Percentiles rank a stretch among this genome's conserved stretches.
phyloP scores from a whole-genome alignment of 1,140 invertebrate genomes.

The Teleogryllus occipitalis region DNA sequence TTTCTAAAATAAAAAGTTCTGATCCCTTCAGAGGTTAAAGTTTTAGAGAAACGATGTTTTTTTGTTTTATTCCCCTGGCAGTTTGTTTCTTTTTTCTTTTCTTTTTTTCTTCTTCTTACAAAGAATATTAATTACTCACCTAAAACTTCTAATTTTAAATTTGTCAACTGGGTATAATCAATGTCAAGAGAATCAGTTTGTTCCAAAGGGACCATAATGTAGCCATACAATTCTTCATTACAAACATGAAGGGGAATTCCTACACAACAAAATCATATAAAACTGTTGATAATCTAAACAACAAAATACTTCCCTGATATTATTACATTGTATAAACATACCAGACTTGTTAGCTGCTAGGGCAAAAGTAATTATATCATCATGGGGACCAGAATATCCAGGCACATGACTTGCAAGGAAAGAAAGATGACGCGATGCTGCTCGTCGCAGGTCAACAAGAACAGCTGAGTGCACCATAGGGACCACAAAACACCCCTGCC shows the following conservation, averaged over 20 bases:
- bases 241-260: conserved; percentile 65
- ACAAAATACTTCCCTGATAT: not conserved
- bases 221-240: conserved; percentile 77
- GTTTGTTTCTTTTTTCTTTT: too few relatives aligned
- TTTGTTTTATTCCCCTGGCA: too few relatives aligned
- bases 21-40: too few relatives aligned
- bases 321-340: conserved; percentile 33
- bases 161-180: conserved; percentile 64
- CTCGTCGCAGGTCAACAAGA: conserved; percentile 64
- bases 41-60: too few relatives aligned
- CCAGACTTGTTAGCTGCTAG: conserved; percentile 65
- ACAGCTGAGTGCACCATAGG: conserved; percentile 90
- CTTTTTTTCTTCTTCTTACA: too few relatives aligned
- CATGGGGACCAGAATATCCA: conserved; percentile 65
- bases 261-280: conserved; percentile 34
- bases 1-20: too few relatives aligned
- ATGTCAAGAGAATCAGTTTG: conserved; percentile 50
- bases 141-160: conserved; percentile 68
- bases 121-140: conserved; percentile 37
- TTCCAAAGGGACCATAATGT: conserved; percentile 71
- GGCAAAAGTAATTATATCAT: conserved; percentile 94
- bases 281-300: not conserved
- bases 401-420: conserved; percentile 58
- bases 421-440: conserved; percentile 57
- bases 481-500: conserved; percentile 69